phyloP scores from a whole-genome alignment of 2,113 vertebrate genomes.

The Natator depressus region DNA sequence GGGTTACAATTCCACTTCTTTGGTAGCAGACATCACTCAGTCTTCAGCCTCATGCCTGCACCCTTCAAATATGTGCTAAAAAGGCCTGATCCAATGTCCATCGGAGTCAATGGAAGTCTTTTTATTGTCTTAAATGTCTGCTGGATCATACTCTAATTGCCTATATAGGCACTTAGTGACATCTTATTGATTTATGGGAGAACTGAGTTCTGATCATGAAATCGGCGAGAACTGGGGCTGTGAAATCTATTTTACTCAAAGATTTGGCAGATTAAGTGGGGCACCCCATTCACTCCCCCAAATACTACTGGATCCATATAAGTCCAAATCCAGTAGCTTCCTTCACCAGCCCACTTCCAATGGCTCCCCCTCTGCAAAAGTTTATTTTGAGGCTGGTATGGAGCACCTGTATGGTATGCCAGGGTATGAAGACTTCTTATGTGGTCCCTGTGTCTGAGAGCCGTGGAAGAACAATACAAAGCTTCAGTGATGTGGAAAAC shows the following conservation, averaged over 20 bases:
- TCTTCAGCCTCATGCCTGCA: background rate
- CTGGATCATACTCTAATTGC: background rate
- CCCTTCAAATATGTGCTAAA: background rate
- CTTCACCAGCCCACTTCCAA: background rate
- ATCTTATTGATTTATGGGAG: background rate
- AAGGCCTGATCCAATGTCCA: background rate
- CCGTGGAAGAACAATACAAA: background rate
- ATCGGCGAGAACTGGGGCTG: background rate
- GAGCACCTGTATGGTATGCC: accelerated
- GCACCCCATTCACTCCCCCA: no score
- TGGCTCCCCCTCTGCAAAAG: background rate
- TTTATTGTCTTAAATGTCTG: background rate
- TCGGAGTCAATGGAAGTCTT: accelerated
- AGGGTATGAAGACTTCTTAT: background rate
- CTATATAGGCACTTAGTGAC: background rate
- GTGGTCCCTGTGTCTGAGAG: background rate
- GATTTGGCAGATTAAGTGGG: background rate
- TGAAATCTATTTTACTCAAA: background rate
- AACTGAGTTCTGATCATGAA: background rate
- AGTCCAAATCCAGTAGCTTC: background rate
- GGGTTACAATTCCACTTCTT: background rate
- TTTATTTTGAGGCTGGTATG: background rate
- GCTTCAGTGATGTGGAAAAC: background rate
- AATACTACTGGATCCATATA: background rate
- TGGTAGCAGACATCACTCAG: background rate